A percentile compares a stretch with the other conserved stretches of the same genome.
Conservation (phyloP, 2,888 invertebrate genomes). For the Cataglyphis livida region DNA sequence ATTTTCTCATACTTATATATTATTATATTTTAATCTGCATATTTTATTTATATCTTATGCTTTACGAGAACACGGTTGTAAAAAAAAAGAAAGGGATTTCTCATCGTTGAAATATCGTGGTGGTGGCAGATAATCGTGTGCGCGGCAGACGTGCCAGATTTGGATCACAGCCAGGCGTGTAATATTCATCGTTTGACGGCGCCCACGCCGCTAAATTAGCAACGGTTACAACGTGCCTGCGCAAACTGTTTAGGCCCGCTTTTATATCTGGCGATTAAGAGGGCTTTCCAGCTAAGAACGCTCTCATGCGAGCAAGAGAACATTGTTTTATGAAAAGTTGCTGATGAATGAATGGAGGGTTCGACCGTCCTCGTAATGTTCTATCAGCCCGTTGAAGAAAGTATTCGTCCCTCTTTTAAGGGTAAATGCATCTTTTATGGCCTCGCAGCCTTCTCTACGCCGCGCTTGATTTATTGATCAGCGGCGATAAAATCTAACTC, state of each 20-base stretch:
- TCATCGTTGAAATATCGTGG: constrained; percentile 37
- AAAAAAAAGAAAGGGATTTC: constrained; percentile 38
- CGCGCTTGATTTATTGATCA: constrained; percentile 15
- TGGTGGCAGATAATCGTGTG: constrained; percentile 46
- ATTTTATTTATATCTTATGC: background rate
- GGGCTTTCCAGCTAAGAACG: constrained; percentile 58
- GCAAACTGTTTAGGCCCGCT: constrained; percentile 67
- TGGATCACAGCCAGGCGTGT: constrained; percentile 65
- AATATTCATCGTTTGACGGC: constrained; percentile 48
- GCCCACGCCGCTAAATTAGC: constrained; percentile 66
- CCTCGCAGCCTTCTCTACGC: background rate
- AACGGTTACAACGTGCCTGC: constrained; percentile 63
- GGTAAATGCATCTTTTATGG: constrained; percentile 11
- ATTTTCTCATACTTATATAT: background rate
- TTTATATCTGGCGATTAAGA: constrained; percentile 63
- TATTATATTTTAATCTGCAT: background rate
- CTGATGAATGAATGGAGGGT: constrained; percentile 40
- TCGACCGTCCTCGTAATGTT: constrained; percentile 12
- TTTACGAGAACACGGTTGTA: constrained; percentile 8
- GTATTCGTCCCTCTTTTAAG: constrained; percentile 12
- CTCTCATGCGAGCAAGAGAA: background rate
- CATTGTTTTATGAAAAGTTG: constrained; percentile 46
- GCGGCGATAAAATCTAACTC: background rate
- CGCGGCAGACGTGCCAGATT: constrained; percentile 43
- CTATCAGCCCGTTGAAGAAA: constrained; percentile 25